Base-by-base conservation (phyloP, 2,888 invertebrate species). In the Xestia sexstrigata region DNA sequence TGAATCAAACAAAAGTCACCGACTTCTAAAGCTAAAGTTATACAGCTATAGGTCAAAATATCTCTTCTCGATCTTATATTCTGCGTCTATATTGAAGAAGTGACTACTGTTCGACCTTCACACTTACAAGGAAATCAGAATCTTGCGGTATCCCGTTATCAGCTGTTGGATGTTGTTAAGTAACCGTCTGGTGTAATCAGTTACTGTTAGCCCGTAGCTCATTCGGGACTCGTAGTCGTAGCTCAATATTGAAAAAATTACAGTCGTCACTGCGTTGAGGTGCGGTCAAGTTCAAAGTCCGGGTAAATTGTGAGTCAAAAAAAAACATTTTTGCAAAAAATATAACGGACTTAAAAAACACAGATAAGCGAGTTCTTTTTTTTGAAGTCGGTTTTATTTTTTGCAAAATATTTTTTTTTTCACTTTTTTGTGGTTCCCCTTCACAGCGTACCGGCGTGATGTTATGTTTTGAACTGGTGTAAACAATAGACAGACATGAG, bases 81-180 rank as follows among this genome's bases (percentile, higher is more conserved):
- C 1, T 23, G 23, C 0, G 35, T 63, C 42, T 26, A 35, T 26
- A 7, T n/a, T 9, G 30, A 79, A 26, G 23, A 15, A 30, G 1
- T 47, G 20, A 13, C 11, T 23, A 45, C 4, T 26, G 20, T 30
- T 20, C 23, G 42, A 35, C 60, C 71, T 60, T 20, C 58, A 42
- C 45, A 63, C n/a, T 26, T 55, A 63, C 3, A 47, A 77, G 52
- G 30, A 82, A 66, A 77, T 70, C 49, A 49, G 65, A 39, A 66
- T 76, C 45, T 58, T 58, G 15, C 69, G 35, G 58, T n/a, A n/a
- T n/a, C n/a, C n/a, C n/a, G n/a, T n/a, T 76, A 52, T 82, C 82
- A 65, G 58, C n/a, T 58, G 49, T n/a, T 82, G 58, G 79, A 69
- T 65, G 77, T 79, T 68, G 55, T 74, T 39, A 74, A 11, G 49